Evolutionary conservation across 2,797 vertebrate genomes (phyloP), one percentile per base, ranked within the genome.

Genomic region (Micropoecilia bifurca): DNA sequence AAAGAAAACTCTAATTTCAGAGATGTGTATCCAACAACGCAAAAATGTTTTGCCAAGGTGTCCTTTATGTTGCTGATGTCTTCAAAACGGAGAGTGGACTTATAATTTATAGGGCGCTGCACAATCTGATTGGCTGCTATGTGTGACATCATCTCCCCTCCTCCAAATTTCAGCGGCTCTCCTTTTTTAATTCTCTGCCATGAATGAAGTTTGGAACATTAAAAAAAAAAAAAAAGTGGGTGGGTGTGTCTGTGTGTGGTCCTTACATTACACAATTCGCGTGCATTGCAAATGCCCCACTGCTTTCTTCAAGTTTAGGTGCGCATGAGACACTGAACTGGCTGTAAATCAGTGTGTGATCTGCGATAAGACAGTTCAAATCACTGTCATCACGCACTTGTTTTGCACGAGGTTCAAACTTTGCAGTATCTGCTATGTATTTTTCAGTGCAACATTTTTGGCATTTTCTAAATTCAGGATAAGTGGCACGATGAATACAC

Each of bases 31-130:
- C 20, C 46, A 76, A 76, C 66, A 4, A 48, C 33, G 10, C 14
- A 48, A 76, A 79, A 50, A 81, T 7, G 39, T 0, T 76, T 13
- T 22, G 73, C 13, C 9, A 39, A 81, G 45, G 61, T 74, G 39
- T 75, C 71, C 69, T 73, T 20, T 12, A 45, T 78, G 59, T 82
- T 86, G 30, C 79, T 88, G 87, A 73, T 88, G 81, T 92, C 82
- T 77, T 85, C 71, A 85, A 89, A 87, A 82, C 80, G 73, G 77
- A 85, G 89, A 89, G 88, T 85, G 90, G 83, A 80, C 82, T 87
- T 84, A 68, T 86, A 82, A 87, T 96, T 95, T 96, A 96, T 96
- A 96, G 88, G 78, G 91, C 85, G 88, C 86, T 87, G 75, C 83
- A 68, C 81, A 74, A 63, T 78, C 86, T 88, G 80, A 96, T 96